Base-by-base conservation (phyloP, 1,140 invertebrate species). In the Acromyrmex heyeri region DNA sequence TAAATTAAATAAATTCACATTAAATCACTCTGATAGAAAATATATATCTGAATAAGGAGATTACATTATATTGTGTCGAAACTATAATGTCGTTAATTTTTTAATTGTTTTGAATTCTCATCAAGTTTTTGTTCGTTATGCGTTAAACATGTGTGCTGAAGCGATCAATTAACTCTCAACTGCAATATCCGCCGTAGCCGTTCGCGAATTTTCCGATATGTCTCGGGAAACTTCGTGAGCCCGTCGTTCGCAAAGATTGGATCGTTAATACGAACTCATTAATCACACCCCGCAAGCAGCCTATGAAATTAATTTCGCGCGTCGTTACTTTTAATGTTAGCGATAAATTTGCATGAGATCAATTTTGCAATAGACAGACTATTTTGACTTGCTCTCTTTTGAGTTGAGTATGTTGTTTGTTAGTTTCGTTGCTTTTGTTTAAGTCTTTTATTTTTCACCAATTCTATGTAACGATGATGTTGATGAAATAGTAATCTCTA, bases 241-340 rank as follows among this genome's bases (percentile, higher is more conserved):
- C 10, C 53, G 79, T 65, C 10, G 53, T 14, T 72, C 53, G 55
- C 67, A 73, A 83, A 75, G 69, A 83, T 83, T 83, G 69, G 79
- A 62, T 62, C 79, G 79, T 83, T 83, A 75, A 83, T 83, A 75
- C 69, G 69, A 18, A 14, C 69, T 83, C 79, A 73, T 83, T 83
- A 83, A 83, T 83, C 79, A 83, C 44, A 38, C 8, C n/a, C 57
- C 34, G n/a, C 48, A 27, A 55, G 38, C 55, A 44, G 79, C 69
- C 69, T 73, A 61, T 83, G 79, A 83, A 83, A 83, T 83, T 83
- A 83, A 83, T 83, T 75, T 73, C 14, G 69, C 67, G 69, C 79
- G 44, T 44, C 69, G 69, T 75, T 69, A 83, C 79, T 83, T 83
- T 83, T 83, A 83, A 83, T 34, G 69, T 44, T 55, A 62, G 38